A percentile compares a stretch with the other conserved stretches of the same genome.
phyloP scores from a whole-genome alignment of 1,140 invertebrate genomes.

The Leptinotarsa defecta region DNA sequence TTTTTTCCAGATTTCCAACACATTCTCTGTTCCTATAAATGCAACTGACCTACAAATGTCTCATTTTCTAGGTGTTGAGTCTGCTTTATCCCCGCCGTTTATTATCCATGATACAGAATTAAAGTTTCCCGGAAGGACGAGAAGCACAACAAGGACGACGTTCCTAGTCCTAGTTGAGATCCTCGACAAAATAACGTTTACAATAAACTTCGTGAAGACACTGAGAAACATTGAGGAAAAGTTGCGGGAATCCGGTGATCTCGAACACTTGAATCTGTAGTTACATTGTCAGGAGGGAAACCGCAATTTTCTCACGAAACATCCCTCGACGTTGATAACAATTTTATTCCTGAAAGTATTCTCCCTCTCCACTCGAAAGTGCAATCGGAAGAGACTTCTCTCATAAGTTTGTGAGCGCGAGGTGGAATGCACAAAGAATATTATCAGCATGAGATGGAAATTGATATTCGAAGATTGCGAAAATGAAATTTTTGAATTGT shows the following conservation, averaged over 20 bases:
- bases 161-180: slow-evolving; percentile 1
- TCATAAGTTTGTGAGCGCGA: background rate
- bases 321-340: background rate
- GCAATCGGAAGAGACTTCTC: background rate
- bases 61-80: background rate
- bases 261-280: background rate
- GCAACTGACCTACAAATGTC: background rate
- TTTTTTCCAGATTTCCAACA: too few species aligned
- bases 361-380: background rate
- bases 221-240: slow-evolving; percentile 14
- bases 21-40: background rate
- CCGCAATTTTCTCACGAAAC: slow-evolving; percentile 1
- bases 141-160: too few species aligned
- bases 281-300: slow-evolving; percentile 4
- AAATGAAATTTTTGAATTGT: too few species aligned
- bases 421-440: background rate
- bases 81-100: background rate
- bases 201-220: slow-evolving; percentile 16
- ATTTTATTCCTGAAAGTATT: background rate
- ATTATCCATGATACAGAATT: background rate
- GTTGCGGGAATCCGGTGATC: slow-evolving; percentile 6
- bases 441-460: background rate
- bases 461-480: too few species aligned
- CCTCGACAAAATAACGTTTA: slow-evolving; percentile 18
- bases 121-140: slow-evolving; percentile 7